Conservation (phyloP, 2,888 invertebrate species). For the Dolomedes plantarius region DNA sequence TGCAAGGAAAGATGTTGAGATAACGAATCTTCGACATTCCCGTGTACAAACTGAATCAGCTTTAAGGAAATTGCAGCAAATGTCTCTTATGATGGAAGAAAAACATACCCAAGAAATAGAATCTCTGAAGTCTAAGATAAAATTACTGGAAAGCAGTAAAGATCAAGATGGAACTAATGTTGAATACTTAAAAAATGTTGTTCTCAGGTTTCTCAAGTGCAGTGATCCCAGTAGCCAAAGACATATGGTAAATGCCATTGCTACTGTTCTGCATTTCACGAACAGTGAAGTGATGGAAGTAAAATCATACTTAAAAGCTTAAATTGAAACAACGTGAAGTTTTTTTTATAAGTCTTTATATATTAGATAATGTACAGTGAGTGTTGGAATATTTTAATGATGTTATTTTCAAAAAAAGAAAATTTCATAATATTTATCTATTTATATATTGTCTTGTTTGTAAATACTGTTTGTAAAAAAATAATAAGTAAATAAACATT, state of each 20-base stretch:
- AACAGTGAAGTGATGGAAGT: conserved; percentile 81
- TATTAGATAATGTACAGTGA: no score
- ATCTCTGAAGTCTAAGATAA: conserved; percentile 77
- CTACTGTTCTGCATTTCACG: conserved; percentile 89
- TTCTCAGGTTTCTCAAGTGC: conserved; percentile 86
- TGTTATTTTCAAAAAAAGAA: no score
- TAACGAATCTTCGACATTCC: conserved; percentile 84
- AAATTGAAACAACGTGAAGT: no score
- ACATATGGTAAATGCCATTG: conserved; percentile 93
- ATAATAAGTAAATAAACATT: no score
- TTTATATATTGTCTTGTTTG: no score
- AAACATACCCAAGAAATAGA: conserved; percentile 79
- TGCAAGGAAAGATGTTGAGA: conserved; percentile 87
- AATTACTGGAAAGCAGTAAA: conserved; percentile 77
- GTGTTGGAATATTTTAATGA: no score
- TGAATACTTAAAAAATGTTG: conserved; percentile 93
- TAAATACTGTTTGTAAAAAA: no score
- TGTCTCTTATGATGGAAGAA: conserved; percentile 77
- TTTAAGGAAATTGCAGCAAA: conserved; percentile 79
- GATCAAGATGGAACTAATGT: conserved; percentile 90
- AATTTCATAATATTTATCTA: no score
- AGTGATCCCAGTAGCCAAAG: conserved; percentile 83
- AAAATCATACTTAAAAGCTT: conserved; percentile 36
- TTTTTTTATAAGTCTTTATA: no score
- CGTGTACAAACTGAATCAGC: conserved; percentile 81